phyloP scores from a whole-genome alignment of 2,797 vertebrate species.

The Macrochelys suwanniensis region DNA sequence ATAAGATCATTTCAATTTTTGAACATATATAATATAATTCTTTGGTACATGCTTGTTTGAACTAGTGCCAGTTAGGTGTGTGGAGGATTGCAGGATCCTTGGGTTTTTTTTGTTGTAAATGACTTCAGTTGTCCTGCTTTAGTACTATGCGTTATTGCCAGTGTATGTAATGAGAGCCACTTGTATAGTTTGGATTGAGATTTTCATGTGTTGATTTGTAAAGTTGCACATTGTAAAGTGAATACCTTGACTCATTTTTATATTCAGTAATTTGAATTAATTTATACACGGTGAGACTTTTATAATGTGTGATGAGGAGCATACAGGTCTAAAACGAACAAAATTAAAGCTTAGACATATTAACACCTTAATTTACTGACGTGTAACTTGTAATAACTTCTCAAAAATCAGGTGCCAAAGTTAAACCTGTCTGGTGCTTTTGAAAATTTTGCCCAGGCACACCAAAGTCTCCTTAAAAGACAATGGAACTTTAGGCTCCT shows the following conservation, averaged over 20 bases:
- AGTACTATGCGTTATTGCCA: fast-evolving
- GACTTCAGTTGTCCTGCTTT: not conserved
- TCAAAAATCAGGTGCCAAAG: not conserved
- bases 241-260: not conserved
- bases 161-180: fast-evolving
- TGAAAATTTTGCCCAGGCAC: not conserved
- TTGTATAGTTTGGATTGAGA: not conserved
- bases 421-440: not conserved
- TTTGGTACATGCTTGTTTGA: not conserved
- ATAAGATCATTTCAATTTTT: not conserved
- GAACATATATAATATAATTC: not conserved
- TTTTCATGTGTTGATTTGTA: not conserved
- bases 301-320: not conserved
- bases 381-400: not conserved
- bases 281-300: not conserved
- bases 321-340: not conserved
- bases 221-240: not conserved
- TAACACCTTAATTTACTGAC: not conserved
- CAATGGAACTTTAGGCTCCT: not conserved
- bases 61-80: not conserved
- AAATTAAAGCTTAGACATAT: not conserved
- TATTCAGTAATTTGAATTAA: not conserved
- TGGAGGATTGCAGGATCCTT: not conserved
- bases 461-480: not conserved
- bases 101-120: not conserved